Base-by-base conservation (phyloP, 2,797 vertebrate species). In the Syncerus caffer region DNA sequence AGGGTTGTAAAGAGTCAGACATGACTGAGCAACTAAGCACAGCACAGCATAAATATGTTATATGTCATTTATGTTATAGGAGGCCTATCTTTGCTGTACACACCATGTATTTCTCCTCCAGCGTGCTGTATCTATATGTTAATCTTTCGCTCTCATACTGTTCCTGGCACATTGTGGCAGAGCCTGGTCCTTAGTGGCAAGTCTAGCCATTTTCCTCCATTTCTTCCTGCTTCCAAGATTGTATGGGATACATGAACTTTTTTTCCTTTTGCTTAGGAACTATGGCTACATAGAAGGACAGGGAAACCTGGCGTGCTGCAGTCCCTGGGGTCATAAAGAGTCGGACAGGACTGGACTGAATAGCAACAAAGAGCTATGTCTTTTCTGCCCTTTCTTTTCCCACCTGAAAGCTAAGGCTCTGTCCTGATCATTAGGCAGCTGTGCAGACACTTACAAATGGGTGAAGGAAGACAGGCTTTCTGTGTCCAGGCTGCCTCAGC, bases 311-410 rank as follows among this genome's bases (percentile, higher is more conserved):
- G n/a, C 10, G 10, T 38, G 19, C 19, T 71, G 34, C 19, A 38
- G n/a, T 38, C 64, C 19, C 3, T 38, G 10, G n/a, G 64, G n/a
- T 71, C 64, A 21, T 21, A 67, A 34, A 67, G 8, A 67, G 9
- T 67, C 0, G 0, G 1, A 34, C 64, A 5, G 0, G 0, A 34
- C n/a, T 12, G n/a, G 0, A 34, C n/a, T 19, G 16, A 19, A 67
- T 2, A 67, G 64, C 64, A 38, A 71, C n/a, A 34, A 71, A 38
- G 23, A 71, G 12, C 38, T 58, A 58, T 31, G 6, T 58, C 42
- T 17, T 6, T 47, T 96, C 45, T 89, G 31, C 7, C 10, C 7
- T 57, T 29, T 67, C 29, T 62, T 64, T 57, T 67, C 23, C 16
- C 45, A 60, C 8, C 6, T 42, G 13, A 74, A 45, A 50, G 16